Evolutionary conservation across 2,888 invertebrate genomes (phyloP).

Genomic region (Mechanitis mazaeus): DNA sequence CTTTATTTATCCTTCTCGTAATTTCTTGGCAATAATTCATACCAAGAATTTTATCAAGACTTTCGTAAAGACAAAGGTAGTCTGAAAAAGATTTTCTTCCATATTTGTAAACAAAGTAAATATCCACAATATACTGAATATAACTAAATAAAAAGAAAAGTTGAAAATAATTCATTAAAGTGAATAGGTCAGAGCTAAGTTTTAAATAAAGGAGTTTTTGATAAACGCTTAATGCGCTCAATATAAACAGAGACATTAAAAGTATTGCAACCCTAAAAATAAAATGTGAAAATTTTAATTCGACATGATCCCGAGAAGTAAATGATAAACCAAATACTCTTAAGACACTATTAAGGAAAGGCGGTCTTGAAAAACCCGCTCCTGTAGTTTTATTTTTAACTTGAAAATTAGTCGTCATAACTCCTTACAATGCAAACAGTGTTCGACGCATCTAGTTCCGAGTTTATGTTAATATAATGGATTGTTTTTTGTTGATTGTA

Average conservation of each 20-base stretch:
- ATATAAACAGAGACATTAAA: not conserved
- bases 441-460: no score
- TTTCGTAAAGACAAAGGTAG: constrained; percentile 12
- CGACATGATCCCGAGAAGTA: constrained; percentile 4
- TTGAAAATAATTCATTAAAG: constrained; percentile 6
- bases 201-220: not conserved
- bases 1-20: constrained; percentile 7
- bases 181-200: not conserved
- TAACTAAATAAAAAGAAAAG: constrained; percentile 3
- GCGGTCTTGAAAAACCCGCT: constrained; percentile 13
- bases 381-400: not conserved
- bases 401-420: not conserved
- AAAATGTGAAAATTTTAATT: constrained; percentile 9
- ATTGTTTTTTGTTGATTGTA: no score
- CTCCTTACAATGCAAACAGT: no score
- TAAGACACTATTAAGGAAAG: constrained; percentile 12
- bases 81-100: constrained; percentile 11
- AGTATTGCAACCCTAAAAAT: constrained; percentile 12
- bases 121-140: constrained; percentile 11
- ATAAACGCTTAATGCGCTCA: constrained; percentile 10
- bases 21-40: constrained; percentile 6
- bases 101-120: constrained; percentile 9
- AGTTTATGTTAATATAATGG: no score
- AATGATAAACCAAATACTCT: constrained; percentile 15
- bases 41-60: constrained; percentile 14